A percentile compares a stretch with the other conserved stretches of the same genome.
Conservation (phyloP, 2,888 invertebrate species). For the Peribatodes rhomboidaria region DNA sequence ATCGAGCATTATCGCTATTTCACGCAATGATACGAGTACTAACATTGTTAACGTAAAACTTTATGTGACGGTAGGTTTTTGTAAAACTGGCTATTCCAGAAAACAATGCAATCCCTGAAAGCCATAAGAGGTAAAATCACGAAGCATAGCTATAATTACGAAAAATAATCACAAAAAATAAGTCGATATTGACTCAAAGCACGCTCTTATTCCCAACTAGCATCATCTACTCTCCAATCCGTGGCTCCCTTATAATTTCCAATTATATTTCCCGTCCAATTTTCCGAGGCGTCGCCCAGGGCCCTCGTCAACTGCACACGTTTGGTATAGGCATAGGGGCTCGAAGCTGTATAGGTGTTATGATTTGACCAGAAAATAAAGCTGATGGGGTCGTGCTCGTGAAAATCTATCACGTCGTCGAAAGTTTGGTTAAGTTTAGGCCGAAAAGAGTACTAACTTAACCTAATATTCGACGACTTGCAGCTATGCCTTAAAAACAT, state of each 20-base stretch:
- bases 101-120: not conserved
- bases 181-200: not conserved
- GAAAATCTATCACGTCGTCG: not conserved
- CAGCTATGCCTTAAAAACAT: no score
- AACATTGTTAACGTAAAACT: no score
- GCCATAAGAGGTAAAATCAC: no score
- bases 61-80: no score
- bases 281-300: constrained; percentile 85
- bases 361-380: constrained; percentile 34
- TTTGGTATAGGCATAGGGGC: constrained; percentile 35
- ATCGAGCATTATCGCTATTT: no score
- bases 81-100: no score
- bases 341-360: constrained; percentile 29
- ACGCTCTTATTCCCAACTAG: constrained; percentile 2
- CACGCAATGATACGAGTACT: no score
- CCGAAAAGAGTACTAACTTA: no score
- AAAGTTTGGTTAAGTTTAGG: not conserved
- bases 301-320: constrained; percentile 82
- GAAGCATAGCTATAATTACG: no score
- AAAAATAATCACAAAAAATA: not conserved
- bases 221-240: constrained; percentile 36
- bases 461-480: no score
- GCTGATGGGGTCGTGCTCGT: constrained; percentile 13
- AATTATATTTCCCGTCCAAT: constrained; percentile 86
- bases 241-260: constrained; percentile 84